Evolutionary conservation across 1,140 invertebrate genomes (phyloP), one percentile per base, ranked within the genome.

Genomic region (Lerema accius): DNA sequence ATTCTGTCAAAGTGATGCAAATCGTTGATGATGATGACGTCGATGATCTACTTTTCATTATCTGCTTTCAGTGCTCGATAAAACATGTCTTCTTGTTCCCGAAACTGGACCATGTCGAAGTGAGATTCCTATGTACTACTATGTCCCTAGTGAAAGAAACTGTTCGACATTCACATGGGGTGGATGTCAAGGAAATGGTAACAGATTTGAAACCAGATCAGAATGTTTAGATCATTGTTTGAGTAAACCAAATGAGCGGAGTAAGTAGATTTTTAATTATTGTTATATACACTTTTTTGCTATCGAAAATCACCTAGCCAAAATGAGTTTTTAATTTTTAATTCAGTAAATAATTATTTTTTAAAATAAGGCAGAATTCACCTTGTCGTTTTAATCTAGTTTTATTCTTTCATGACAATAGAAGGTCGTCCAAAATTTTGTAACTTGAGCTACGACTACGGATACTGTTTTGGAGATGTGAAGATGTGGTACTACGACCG

Each of bases 151-250:
- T 4, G 95, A 95, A 73, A 95, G 95, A 13, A 94, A 94, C 10
- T 99, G 98, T 79, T 94, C 94, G 0, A 90, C 94, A 46, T 99
- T 99, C 82, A 96, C 94, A 93, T 99, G 98, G 88, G 97, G 98
- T 5, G 97, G 97, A 5, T 98, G 97, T 82, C 95, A 96, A 5
- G 97, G 97, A 4, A 99, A 99, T 78, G 94, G 93, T 0, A 98
- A 98, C 84, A 92, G 96, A 4, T 99, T 98, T 82, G 94, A 94
- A 17, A 94, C 93, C 0, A 92, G 95, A 74, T 94, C 95, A 42
- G 95, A 97, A 60, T 99, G 98, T 78, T 93, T 95, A 69, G 84
- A 92, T 3, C 91, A 92, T 39, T 99, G 97, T 80, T 95, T 98
- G 49, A 78, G 63, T 15, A 60, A 65, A 37, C 69, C 69, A 0